Base-by-base conservation (phyloP, 2,113 vertebrate genomes). In the Thalassarche chlororhynchos region DNA sequence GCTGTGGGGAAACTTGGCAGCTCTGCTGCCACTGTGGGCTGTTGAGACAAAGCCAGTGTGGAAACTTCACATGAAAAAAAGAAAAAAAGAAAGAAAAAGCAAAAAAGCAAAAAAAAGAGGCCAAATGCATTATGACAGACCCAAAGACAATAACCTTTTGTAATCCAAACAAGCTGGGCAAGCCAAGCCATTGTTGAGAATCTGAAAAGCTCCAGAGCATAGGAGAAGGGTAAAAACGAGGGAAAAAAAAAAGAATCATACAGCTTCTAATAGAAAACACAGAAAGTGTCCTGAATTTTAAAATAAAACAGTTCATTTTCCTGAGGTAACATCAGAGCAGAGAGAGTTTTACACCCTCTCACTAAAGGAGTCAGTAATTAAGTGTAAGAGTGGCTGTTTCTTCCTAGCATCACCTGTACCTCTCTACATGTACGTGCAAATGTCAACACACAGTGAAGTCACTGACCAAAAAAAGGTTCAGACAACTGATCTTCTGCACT, bases 61-160 rank as follows among this genome's bases (percentile, higher is more conserved):
- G 95, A 83, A 97, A 96, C 85, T 85, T 94, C 91, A 87, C 74
- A 92, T 83, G 2, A 47, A n/a, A 40, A 40, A 52, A 86, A 74
- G 49, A 26, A 26, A 34, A 92, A 81, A 60, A 38, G 20, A 78
- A 93, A 90, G 8, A 62, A 88, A 34, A 6, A 9, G 26, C 16
- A 17, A 40, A 65, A 29, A 29, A 57, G 2, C 1, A 70, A n/a
- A 26, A 69, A 31, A 80, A 84, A 84, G 89, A 80, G 58, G 77
- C 93, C 51, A 95, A 96, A 94, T 93, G 85, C 92, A 95, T 97
- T 91, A 93, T 49, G 96, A 94, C 75, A 96, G 87, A 89, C 92
- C 87, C 84, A 90, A 97, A 97, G 96, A 98, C 97, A 97, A 97
- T 97, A 95, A 97, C 88, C 91, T 98, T 98, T 92, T 95, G 96